Evolutionary conservation across 2,797 vertebrate genomes (phyloP).

Genomic region (Oreortyx pictus): DNA sequence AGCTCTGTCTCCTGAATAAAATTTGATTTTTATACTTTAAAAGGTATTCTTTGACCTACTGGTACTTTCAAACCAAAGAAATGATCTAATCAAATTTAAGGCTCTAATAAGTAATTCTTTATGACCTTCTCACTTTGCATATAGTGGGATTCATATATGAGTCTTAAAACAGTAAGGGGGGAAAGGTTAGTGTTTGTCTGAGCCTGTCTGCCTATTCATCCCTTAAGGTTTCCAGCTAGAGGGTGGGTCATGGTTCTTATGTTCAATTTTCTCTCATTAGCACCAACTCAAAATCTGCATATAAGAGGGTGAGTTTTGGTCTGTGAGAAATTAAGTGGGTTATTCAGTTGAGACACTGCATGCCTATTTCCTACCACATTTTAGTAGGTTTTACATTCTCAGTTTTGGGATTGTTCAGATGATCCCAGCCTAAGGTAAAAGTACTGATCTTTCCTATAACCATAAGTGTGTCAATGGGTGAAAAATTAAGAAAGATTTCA

Average conservation of each 20-base stretch:
- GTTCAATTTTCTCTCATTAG: neutral
- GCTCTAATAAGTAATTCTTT: conserved; percentile 30
- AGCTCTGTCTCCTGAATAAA: neutral
- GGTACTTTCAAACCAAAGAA: conserved; percentile 46
- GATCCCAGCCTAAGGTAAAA: neutral
- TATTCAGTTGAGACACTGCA: neutral
- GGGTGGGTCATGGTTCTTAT: neutral
- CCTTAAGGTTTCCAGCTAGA: neutral
- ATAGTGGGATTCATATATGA: neutral
- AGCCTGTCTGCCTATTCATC: neutral
- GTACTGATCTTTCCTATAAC: neutral
- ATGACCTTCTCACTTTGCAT: conserved; percentile 11
- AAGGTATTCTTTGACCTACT: neutral
- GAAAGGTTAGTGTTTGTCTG: neutral
- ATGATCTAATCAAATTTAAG: conserved; percentile 49
- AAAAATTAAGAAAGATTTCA: neutral
- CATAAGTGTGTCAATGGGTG: neutral
- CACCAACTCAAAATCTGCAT: neutral
- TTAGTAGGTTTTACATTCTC: neutral
- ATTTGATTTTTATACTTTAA: conserved; percentile 15
- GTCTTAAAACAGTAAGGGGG: neutral
- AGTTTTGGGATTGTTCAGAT: neutral
- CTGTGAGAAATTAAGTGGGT: neutral
- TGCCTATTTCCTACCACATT: neutral
- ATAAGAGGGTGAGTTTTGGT: neutral